Evolutionary conservation across 2,888 invertebrate species (phyloP), one percentile per base, ranked within the genome.

Genomic region (Portevinia maculata): DNA sequence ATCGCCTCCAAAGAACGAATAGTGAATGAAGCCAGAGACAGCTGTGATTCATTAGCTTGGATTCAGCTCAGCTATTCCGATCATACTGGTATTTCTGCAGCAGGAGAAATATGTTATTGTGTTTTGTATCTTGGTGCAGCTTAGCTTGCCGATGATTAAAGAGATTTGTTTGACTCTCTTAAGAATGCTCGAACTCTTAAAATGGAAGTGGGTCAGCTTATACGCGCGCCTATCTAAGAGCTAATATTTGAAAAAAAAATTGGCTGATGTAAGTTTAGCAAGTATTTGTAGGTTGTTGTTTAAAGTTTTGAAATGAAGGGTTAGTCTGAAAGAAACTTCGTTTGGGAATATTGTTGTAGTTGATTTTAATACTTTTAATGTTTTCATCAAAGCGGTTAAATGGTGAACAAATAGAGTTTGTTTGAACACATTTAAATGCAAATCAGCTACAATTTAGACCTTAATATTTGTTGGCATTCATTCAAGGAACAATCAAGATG

Each of bases 251-350:
- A 62, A 32, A 48, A 24, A 7, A 28, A 28, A 19, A 48, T 52
- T 79, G 71, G 60, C 71, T 79, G 79, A 79, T 79, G 79, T 59
- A 71, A 78, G 65, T 52, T 21, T 0, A 11, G 19, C 21, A 21
- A 0, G 9, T n/a, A 13, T 71, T 71, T 65, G 78, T 46, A 7
- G 15, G 24, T 9, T 17, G 3, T 48, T 48, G 13, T 7, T 6
- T 9, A 13, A 1, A 2, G 3, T 6, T 48, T n/a, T n/a, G n/a
- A n/a, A n/a, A n/a, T n/a, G n/a, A n/a, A n/a, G n/a, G n/a, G n/a
- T n/a, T n/a, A n/a, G n/a, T n/a, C n/a, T n/a, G n/a, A n/a, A n/a
- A n/a, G n/a, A n/a, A n/a, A n/a, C n/a, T n/a, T n/a, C n/a, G n/a
- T n/a, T n/a, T n/a, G n/a, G n/a, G n/a, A n/a, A n/a, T n/a, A n/a